These are phyloP conservation scores for Presbytis comata DNA, from an alignment of 2,797 vertebrate genomes.

Conservation along the genomic window DNA sequence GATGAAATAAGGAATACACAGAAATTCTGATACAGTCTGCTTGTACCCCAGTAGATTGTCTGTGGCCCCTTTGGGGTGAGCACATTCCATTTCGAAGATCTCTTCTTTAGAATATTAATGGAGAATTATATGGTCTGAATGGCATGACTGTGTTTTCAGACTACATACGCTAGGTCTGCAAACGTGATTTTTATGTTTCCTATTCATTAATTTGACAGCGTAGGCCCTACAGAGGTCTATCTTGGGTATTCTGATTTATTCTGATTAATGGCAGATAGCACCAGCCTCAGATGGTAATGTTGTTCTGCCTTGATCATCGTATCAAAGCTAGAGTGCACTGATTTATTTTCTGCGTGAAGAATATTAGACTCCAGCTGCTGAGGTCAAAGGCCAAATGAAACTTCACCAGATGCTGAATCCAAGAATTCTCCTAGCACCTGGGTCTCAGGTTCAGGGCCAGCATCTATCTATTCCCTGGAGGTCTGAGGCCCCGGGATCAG, in stretches of 20 bases:
- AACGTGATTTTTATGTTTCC: neutral
- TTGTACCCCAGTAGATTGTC: neutral
- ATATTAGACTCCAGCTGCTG: constrained; percentile 47
- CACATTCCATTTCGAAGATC: neutral
- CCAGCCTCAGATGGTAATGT: constrained; percentile 18
- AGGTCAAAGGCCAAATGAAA: constrained; percentile 64
- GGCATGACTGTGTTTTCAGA: constrained; percentile 26
- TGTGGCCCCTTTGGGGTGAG: neutral
- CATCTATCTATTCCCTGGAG: neutral
- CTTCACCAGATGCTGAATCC: constrained; percentile 14
- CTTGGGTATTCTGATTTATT: neutral
- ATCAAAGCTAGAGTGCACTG: neutral
- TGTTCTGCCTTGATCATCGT: neutral
- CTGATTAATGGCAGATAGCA: constrained; percentile 28
- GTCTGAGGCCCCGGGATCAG: neutral
- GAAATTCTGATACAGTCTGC: neutral
- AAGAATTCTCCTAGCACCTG: constrained; percentile 51
- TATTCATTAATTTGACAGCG: constrained; percentile 42
- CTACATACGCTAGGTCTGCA: neutral
- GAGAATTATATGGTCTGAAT: neutral
- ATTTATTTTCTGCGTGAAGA: constrained; percentile 51
- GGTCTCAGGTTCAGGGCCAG: constrained; percentile 15
- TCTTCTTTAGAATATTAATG: constrained; percentile 16
- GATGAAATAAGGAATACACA: neutral
- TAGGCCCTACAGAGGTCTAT: neutral